phyloP scores from a whole-genome alignment of 2,113 vertebrate species.

The Pelvicachromis taeniatus region DNA sequence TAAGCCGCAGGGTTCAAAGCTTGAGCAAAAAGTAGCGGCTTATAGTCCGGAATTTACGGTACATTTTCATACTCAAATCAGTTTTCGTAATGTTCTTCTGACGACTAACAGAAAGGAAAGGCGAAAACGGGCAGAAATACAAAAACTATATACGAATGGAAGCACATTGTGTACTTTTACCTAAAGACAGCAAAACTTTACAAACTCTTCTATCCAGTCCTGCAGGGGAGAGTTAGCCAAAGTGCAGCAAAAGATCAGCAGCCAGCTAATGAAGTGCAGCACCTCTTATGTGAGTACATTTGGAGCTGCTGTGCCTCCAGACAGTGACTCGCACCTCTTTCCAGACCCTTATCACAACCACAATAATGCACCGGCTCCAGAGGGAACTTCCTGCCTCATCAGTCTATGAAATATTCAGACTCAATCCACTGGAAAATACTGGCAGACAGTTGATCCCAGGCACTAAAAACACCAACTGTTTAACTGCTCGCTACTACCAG shows the following conservation, averaged over 20 bases:
- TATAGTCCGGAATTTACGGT: too few species aligned
- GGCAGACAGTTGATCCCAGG: not conserved
- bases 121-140: not conserved
- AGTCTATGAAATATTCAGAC: not conserved
- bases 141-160: fast-evolving
- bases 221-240: not conserved
- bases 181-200: not conserved
- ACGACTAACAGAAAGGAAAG: not conserved
- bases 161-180: not conserved
- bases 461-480: not conserved
- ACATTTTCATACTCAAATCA: not conserved
- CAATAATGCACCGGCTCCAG: not conserved
- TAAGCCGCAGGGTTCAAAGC: too few species aligned
- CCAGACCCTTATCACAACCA: not conserved
- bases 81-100: not conserved
- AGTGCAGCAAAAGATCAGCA: not conserved
- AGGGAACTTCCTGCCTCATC: not conserved
- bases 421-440: not conserved
- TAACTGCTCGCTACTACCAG: not conserved
- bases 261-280: not conserved
- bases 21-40: too few species aligned
- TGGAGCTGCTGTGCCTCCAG: not conserved
- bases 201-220: not conserved
- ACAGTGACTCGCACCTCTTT: not conserved
- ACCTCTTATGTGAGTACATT: not conserved